Evolutionary conservation across 1,140 invertebrate genomes (phyloP), one percentile per base, ranked within the genome.

Genomic region (Acromyrmex heyeri): DNA sequence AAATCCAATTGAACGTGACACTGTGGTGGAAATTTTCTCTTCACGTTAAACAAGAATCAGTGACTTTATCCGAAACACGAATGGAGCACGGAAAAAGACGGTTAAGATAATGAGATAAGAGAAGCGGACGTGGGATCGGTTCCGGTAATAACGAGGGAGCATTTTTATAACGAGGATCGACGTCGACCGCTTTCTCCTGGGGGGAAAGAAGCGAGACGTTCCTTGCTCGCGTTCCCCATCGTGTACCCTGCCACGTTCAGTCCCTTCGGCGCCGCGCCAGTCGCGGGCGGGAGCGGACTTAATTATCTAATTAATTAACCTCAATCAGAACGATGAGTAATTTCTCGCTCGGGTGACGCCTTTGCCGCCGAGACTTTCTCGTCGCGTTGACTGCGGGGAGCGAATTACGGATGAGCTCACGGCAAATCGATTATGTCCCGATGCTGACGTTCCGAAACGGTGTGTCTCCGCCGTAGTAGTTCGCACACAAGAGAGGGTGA

Each of bases 251-350:
- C 77, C 77, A 34, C 70, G 81, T 50, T 30, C 24, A 16, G 53
- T 59, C 55, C 81, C 53, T n/a, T 30, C 81, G 70, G 44, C 27
- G 18, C 48, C 72, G 72, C 27, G 24, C 30, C 72, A 55, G 44
- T 34, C 48, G 44, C 61, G 44, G 44, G 44, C 14, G 8, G 83
- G 87, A 89, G 90, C 91, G 89, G 93, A 94, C 94, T 95, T 95
- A 95, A 95, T 95, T 95, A 95, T 95, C 95, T 95, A 95, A 95
- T 95, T 95, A 95, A 95, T 95, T 95, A 95, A 95, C 94, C 94
- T 95, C 95, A 95, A 95, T 95, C 95, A 95, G 93, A 95, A 95
- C 94, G 95, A 95, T 95, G 94, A 95, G 95, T 95, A 95, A 95
- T 95, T 95, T 95, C 95, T 94, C 95, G 95, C 92, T 95, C 89